Evolutionary conservation across 1,140 invertebrate genomes (phyloP), one percentile per base, ranked within the genome.

Genomic region (Geopemphigus sp.): DNA sequence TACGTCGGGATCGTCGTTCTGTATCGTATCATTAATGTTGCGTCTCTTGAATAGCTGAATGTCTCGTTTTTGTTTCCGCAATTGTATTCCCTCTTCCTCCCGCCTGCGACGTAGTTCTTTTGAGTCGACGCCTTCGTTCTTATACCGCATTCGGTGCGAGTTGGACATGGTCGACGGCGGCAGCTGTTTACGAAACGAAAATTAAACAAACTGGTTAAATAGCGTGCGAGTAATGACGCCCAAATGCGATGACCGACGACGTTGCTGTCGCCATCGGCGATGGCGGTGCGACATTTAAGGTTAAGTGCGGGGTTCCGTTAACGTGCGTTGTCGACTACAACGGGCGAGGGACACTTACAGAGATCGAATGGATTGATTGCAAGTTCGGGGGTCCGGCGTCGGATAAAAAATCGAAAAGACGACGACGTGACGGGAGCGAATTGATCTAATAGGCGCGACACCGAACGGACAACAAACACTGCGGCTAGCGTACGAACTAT

Each of bases 41-140:
- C 96, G 89, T 57, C 94, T 87, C 87, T 98, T 98, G 82, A 94
- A 95, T 19, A 98, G 86, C 85, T 96, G 94, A 83, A 95, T 92
- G 85, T 98, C 97, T 82, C 97, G 86, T 86, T 98, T 98, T 83
- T 97, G 95, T 88, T 98, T 98, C 32, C 97, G 87, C 50, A 98
- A 87, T 84, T 98, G 96, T 32, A 98, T 93, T 50, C 96, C 96
- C 87, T 98, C 96, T 85, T 99, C 97, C 87, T 99, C 97, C 80
- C 97, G 87, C 66, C 97, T 87, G 76, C 96, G 89, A 29, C 97
- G 88, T 80, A 98, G 87, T 86, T 98, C 96, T 83, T 96, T 92
- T 17, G 95, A 94, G 87, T 97, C 96, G 82, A 98, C 86, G 6
- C 92, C 94, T 82, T 91, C 89, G 88, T 98, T 98, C 90, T 99